Evolutionary conservation across 2,888 invertebrate species (phyloP), one percentile per base, ranked within the genome.

Genomic region (Phasia obesa): DNA sequence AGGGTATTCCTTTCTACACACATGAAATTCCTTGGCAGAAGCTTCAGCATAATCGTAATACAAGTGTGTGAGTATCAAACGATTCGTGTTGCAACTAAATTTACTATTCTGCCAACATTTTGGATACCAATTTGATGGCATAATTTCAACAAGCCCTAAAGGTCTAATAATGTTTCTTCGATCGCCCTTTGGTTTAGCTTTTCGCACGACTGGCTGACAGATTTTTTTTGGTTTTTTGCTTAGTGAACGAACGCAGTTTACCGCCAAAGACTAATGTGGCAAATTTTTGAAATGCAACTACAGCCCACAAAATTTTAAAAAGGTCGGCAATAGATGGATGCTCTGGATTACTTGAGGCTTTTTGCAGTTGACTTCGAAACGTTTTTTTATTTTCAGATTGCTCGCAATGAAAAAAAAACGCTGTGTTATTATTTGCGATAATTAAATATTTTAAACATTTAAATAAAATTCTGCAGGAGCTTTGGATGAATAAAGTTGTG

Each of bases 101-200:
- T 84, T 88, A 65, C 78, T 59, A 65, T 70, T 53, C 59, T 65
- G 70, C 64, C 78, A 78, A 60, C 86, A 88, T 88, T 87, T 90
- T 78, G 69, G 88, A 90, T 88, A 87, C 88, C 88, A 90, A 89
- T 90, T 90, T 91, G 91, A 91, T 91, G 91, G 91, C 91, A 91
- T 91, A 91, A 91, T 91, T 91, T 91, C 88, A 90, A 88, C 89
- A 86, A 86, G 88, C 88, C 90, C 88, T 85, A 82, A 84, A 85
- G 90, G 87, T 86, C 87, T 88, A 88, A 88, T 88, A 88, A 88
- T 88, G 87, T 89, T 86, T 86, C 85, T 86, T 86, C 59, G 25
- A 31, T 31, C 27, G n/a, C 25, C 17, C 25, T 44, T 75, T 65
- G 15, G 2, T 49, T 19, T 21, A 27, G 2, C 44, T 53, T 15